A percentile compares a stretch with the other conserved stretches of the same genome.
Evolutionary conservation across 2,797 vertebrate genomes (phyloP).

Genomic region (Oreochromis grahami): DNA sequence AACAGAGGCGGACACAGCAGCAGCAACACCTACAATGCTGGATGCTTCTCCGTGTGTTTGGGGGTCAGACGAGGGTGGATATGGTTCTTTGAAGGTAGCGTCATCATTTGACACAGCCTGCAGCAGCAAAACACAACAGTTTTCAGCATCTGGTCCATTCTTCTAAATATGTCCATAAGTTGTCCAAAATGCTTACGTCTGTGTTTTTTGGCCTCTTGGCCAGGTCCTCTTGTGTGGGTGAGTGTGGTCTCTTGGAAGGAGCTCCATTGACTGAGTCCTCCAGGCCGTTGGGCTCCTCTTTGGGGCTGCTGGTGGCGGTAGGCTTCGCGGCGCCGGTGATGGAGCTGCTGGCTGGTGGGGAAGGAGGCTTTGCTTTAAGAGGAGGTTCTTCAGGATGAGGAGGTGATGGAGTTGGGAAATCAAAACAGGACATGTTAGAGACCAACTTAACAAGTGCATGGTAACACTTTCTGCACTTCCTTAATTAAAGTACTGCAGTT

Average conservation of each 20-base stretch:
- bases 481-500: not conserved
- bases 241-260: constrained; percentile 71
- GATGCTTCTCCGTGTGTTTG: constrained; percentile 57
- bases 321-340: constrained; percentile 3
- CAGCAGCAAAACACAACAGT: not conserved
- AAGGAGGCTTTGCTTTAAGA: constrained; percentile 54
- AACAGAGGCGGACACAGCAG: not conserved
- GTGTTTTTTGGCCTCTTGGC: constrained; percentile 75
- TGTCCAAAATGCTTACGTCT: constrained; percentile 32
- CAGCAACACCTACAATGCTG: constrained; percentile 45
- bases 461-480: not conserved
- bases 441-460: not conserved
- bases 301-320: constrained; percentile 53
- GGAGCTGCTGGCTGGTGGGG: constrained; percentile 46
- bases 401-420: not conserved
- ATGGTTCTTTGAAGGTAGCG: constrained; percentile 78
- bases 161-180: not conserved
- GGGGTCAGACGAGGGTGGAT: constrained; percentile 68
- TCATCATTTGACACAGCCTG: constrained; percentile 67
- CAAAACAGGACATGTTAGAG: not conserved
- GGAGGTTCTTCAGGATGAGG: constrained; percentile 64
- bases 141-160: not conserved
- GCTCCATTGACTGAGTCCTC: constrained; percentile 51
- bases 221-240: constrained; percentile 69
- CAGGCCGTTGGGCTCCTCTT: constrained; percentile 57